Evolutionary conservation across 37 sponge, comb jelly and placozoan genomes (phyloP).

Genomic region (Geodia barretti): DNA sequence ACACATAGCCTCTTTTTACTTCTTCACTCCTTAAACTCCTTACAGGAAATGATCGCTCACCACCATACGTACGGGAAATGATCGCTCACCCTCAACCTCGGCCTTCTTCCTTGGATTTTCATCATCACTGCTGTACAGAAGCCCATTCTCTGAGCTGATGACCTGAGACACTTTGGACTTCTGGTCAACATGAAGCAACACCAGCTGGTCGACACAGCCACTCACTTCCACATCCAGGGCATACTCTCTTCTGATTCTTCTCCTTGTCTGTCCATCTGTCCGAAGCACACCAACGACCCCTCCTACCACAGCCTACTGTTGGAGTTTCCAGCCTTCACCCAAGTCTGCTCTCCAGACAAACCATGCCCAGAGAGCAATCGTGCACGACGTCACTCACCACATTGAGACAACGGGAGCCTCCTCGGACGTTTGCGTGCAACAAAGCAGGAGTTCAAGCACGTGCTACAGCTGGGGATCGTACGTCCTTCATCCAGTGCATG

Average conservation of each 20-base stretch:
- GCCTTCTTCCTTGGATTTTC: constrained; percentile 68
- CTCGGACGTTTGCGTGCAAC: constrained; percentile 30
- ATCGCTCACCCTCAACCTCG: constrained; percentile 64
- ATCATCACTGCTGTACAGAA: constrained; percentile 64
- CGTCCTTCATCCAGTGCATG: constrained; percentile 44
- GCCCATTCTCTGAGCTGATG: constrained; percentile 71
- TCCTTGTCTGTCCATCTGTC: too few relatives aligned
- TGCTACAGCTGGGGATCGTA: constrained; percentile 54
- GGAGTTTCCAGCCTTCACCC: constrained; percentile 25
- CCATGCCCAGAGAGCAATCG: too few relatives aligned
- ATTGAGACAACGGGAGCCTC: constrained; percentile 43
- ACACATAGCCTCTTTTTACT: too few relatives aligned
- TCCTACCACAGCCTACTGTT: constrained; percentile 9
- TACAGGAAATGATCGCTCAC: too few relatives aligned
- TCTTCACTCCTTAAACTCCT: too few relatives aligned
- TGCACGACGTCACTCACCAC: constrained; percentile 43
- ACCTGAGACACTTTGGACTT: constrained; percentile 51
- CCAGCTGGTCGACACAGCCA: constrained; percentile 24
- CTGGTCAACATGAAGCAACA: constrained; percentile 47
- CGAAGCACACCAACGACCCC: too few relatives aligned
- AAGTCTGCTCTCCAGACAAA: not conserved
- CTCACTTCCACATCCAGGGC: constrained; percentile 43
- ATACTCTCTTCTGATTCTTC: constrained; percentile 8
- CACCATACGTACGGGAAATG: too few relatives aligned
- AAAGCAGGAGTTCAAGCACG: constrained; percentile 46